Conservation (phyloP, 2,888 invertebrate genomes). For the Tetragonula carbonaria region DNA sequence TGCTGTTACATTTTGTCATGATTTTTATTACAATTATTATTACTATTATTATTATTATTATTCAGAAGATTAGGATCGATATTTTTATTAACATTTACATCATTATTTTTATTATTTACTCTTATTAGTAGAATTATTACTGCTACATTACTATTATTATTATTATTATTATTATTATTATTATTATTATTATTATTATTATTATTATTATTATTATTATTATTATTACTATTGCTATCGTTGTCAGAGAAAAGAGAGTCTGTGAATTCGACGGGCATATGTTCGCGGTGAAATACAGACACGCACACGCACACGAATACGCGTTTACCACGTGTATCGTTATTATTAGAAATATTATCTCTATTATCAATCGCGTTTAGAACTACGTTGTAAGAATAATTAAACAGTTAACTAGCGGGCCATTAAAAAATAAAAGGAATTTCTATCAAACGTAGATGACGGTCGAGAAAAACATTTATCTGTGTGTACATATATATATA, state of each 20-base stretch:
- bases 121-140: constrained; percentile 14
- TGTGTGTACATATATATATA: not conserved
- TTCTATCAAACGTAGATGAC: constrained; percentile 20
- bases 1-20: constrained; percentile 51
- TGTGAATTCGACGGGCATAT: constrained; percentile 40
- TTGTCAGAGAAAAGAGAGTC: constrained; percentile 2
- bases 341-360: constrained; percentile 9
- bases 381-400: not conserved
- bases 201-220: constrained; percentile 24
- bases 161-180: not conserved
- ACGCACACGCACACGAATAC: constrained; percentile 7
- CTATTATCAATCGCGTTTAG: not conserved
- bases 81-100: constrained; percentile 45
- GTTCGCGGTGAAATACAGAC: constrained; percentile 11
- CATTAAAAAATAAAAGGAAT: not conserved
- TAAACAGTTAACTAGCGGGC: not conserved
- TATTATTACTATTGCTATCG: constrained; percentile 34
- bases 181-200: constrained; percentile 14
- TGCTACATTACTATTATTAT: constrained; percentile 18
- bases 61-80: constrained; percentile 39
- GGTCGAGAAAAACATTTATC: not conserved
- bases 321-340: not conserved
- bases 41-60: constrained; percentile 42
- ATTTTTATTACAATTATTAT: no score
- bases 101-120: constrained; percentile 24